These are phyloP conservation scores for Aptenodytes forsteri DNA, from an alignment of 2,113 vertebrate genomes.

Conservation along the genomic window DNA sequence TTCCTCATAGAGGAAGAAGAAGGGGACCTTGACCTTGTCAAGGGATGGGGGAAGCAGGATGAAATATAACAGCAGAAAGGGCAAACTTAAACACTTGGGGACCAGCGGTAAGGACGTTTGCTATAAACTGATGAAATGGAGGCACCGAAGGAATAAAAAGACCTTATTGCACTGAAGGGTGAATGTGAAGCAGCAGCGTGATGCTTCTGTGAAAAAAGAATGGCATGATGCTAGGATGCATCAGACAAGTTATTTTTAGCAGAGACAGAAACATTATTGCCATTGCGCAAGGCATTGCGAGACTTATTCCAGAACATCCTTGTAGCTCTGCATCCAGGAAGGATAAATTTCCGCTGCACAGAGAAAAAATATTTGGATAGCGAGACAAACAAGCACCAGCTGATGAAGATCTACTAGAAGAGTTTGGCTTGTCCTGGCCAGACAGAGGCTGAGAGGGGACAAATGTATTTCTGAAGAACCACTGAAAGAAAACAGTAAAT, in stretches of 20 bases:
- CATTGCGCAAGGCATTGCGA: slow-evolving; percentile 12
- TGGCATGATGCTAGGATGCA: background rate
- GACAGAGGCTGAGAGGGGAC: background rate
- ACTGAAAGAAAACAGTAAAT: background rate
- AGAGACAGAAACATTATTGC: slow-evolving; percentile 26
- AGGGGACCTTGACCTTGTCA: background rate
- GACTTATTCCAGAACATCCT: slow-evolving; percentile 12
- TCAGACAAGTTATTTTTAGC: slow-evolving; percentile 61
- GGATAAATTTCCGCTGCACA: background rate
- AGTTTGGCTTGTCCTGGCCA: background rate
- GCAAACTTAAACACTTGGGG: background rate
- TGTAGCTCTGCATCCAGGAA: background rate
- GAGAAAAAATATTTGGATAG: background rate
- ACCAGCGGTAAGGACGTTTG: background rate
- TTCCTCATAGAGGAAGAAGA: background rate
- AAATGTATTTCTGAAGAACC: background rate
- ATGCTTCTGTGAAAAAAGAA: slow-evolving; percentile 14
- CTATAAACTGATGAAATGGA: background rate
- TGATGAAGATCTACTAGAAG: background rate
- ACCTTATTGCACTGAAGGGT: background rate
- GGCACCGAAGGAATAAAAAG: background rate
- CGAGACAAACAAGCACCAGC: background rate
- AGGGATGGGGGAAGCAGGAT: background rate
- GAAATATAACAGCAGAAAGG: background rate
- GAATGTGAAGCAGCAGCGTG: background rate